Evolutionary conservation across 2,113 vertebrate species (phyloP).

Genomic region (Vanacampus margaritifer): DNA sequence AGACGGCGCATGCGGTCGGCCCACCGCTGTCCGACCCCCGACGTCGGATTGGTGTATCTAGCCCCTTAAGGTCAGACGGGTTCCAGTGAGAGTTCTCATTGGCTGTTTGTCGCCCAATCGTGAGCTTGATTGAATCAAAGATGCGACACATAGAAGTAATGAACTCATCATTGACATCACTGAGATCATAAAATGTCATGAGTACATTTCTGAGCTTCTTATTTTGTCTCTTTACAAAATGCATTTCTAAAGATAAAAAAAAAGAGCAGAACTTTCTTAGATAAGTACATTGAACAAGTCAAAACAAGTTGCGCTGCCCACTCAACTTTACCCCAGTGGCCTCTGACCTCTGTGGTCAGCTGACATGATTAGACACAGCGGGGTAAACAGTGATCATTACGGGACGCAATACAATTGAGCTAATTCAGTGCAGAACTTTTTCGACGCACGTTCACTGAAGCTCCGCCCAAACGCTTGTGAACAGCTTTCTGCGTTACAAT

Average conservation of each 20-base stretch:
- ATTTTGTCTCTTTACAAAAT: not conserved
- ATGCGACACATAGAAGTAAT: slow-evolving; percentile 8
- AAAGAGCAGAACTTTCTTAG: not conserved
- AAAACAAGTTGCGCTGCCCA: not conserved
- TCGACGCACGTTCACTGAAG: not conserved
- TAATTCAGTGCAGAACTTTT: not conserved
- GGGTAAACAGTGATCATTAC: slow-evolving; percentile 20
- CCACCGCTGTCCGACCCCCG: no score
- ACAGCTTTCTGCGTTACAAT: not conserved
- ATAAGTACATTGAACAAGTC: not conserved
- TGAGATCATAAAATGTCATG: not conserved
- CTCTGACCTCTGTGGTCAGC: slow-evolving; percentile 23
- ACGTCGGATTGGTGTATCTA: no score
- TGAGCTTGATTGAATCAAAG: slow-evolving; percentile 9
- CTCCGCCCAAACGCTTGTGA: not conserved
- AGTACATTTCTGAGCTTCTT: not conserved
- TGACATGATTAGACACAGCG: slow-evolving; percentile 21
- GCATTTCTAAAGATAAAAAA: not conserved
- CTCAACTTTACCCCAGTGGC: slow-evolving; percentile 46
- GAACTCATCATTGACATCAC: not conserved
- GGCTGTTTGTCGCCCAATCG: slow-evolving; percentile 4
- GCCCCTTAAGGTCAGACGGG: slow-evolving; percentile 25
- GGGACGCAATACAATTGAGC: not conserved
- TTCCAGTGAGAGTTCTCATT: slow-evolving; percentile 11
- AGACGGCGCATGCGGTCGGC: no score